Evolutionary conservation across 2,113 vertebrate genomes (phyloP).

Genomic region (Seriola dumerili): DNA sequence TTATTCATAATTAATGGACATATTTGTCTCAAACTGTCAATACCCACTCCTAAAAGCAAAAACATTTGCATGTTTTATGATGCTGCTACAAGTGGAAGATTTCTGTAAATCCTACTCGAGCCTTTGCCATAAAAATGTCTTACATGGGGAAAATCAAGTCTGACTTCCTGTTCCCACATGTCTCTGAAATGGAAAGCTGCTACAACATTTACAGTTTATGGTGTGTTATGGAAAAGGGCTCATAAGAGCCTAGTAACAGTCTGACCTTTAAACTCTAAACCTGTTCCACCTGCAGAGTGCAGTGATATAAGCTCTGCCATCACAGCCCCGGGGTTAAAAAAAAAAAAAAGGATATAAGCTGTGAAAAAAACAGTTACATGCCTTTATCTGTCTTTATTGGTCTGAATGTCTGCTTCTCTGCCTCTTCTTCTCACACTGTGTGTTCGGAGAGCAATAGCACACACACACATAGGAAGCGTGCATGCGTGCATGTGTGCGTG

Average conservation of each 20-base stretch:
- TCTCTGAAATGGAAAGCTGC: slow-evolving; percentile 14
- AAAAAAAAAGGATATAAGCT: slow-evolving; percentile 14
- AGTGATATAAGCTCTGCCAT: slow-evolving; percentile 50
- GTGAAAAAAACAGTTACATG: slow-evolving; percentile 19
- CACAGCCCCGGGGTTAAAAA: slow-evolving; percentile 15
- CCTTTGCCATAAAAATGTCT: slow-evolving; percentile 9
- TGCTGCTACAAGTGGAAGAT: not conserved
- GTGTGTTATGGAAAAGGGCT: not conserved
- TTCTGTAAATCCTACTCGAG: slow-evolving; percentile 4
- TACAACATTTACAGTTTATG: slow-evolving; percentile 5
- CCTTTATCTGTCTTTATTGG: slow-evolving; percentile 19
- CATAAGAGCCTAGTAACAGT: not conserved
- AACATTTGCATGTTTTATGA: not conserved
- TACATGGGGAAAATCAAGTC: not conserved
- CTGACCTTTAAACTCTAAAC: slow-evolving; percentile 59
- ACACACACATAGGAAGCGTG: slow-evolving; percentile 6
- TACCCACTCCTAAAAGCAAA: not conserved
- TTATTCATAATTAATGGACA: not conserved
- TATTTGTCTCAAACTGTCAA: not conserved
- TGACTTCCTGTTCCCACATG: not conserved
- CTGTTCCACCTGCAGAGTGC: slow-evolving; percentile 53
- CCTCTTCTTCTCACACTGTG: not conserved
- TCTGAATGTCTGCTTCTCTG: not conserved
- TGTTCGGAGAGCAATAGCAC: slow-evolving; percentile 21
- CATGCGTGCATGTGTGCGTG: slow-evolving; percentile 30